These are phyloP conservation scores for Thalassophryne amazonica DNA, from an alignment of 2,797 vertebrate genomes.

Conservation along the genomic window DNA sequence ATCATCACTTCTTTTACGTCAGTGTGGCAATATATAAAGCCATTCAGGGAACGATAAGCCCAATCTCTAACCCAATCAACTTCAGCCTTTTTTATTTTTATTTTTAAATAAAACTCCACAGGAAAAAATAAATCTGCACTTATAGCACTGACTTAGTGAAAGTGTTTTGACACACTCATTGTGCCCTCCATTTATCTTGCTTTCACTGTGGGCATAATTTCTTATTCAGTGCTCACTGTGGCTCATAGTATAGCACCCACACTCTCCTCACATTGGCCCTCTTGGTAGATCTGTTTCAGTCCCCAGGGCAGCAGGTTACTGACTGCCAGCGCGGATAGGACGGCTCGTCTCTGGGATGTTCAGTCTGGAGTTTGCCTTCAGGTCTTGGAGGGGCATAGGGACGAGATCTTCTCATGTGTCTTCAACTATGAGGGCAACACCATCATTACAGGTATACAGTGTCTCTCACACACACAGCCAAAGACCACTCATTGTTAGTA, in stretches of 20 bases:
- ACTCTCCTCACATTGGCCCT: slow-evolving; percentile 7
- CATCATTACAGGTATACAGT: slow-evolving; percentile 89
- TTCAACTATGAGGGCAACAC: slow-evolving; percentile 94
- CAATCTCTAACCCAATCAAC: slow-evolving; percentile 17
- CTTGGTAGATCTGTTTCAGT: slow-evolving; percentile 89
- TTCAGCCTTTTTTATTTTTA: slow-evolving; percentile 29
- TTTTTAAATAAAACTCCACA: slow-evolving; percentile 14
- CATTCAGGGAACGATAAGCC: slow-evolving; percentile 19
- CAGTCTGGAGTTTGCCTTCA: slow-evolving; percentile 87
- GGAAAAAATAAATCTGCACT: neutral
- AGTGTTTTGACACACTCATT: neutral
- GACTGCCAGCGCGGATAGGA: slow-evolving; percentile 91
- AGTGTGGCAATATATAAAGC: slow-evolving; percentile 22
- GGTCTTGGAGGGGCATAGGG: slow-evolving; percentile 86
- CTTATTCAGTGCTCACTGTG: slow-evolving; percentile 19
- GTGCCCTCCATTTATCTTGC: neutral
- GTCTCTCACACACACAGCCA: neutral
- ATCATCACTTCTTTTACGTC: slow-evolving; percentile 32
- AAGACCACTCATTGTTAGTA: neutral
- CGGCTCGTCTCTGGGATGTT: slow-evolving; percentile 89
- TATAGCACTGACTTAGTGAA: slow-evolving; percentile 11
- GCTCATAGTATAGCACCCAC: neutral
- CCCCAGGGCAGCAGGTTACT: slow-evolving; percentile 87
- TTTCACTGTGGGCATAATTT: slow-evolving; percentile 10
- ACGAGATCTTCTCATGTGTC: slow-evolving; percentile 92